Conservation (phyloP, 2,888 invertebrate species). For the Hermodice carunculata region DNA sequence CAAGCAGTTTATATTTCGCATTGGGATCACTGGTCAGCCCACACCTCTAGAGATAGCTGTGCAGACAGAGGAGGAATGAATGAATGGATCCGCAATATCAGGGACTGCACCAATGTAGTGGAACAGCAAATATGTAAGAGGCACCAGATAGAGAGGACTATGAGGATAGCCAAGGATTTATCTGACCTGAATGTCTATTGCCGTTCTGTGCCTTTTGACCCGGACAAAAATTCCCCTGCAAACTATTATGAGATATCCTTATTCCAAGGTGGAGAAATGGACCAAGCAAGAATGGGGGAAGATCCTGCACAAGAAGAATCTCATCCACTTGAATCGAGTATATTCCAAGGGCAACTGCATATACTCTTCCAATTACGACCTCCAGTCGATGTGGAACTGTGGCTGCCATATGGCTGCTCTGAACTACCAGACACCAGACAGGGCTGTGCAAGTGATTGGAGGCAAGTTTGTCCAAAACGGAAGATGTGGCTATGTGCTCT, state of each 20-base stretch:
- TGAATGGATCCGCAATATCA: constrained; percentile 90
- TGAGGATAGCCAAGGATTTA: constrained; percentile 95
- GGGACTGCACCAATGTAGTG: constrained; percentile 87
- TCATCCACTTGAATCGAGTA: constrained; percentile 87
- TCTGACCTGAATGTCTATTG: constrained; percentile 97
- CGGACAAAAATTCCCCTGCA: constrained; percentile 73
- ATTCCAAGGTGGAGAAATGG: constrained; percentile 92
- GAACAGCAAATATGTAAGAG: constrained; percentile 76
- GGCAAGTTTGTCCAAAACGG: constrained; percentile 95
- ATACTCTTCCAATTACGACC: constrained; percentile 98
- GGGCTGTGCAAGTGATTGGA: constrained; percentile 95
- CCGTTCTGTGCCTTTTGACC: constrained; percentile 86
- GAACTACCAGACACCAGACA: constrained; percentile 96
- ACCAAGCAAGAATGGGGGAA: constrained; percentile 74
- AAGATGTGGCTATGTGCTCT: constrained; percentile 90
- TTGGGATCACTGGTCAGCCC: constrained; percentile 59
- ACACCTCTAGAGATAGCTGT: constrained; percentile 83
- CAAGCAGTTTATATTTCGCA: constrained; percentile 63
- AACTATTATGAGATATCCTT: constrained; percentile 92
- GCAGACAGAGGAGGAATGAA: constrained; percentile 80
- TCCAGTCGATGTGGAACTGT: constrained; percentile 93
- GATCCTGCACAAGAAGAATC: constrained; percentile 55
- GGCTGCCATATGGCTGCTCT: constrained; percentile 98
- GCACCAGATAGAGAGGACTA: constrained; percentile 86
- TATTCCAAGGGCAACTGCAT: constrained; percentile 91